Base-by-base conservation (phyloP, 2,113 vertebrate species). In the Lepidothrix coronata region DNA sequence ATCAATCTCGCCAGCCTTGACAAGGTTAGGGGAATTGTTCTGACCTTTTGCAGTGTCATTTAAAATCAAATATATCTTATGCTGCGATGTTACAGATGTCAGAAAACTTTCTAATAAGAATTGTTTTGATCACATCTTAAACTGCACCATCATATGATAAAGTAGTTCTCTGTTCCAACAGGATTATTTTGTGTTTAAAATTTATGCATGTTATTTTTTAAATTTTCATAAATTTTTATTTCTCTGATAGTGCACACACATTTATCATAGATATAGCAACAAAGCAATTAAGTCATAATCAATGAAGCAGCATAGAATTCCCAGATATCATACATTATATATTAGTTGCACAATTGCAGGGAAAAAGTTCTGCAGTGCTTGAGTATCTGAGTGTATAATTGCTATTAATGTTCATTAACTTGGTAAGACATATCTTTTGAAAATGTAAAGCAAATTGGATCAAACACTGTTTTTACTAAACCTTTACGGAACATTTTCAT, bases 1-100 rank as follows among this genome's bases (percentile, higher is more conserved):
- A 92, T 95, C 83, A 89, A 41, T 95, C 91, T 87, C 84, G 9
- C 70, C 52, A 92, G 80, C 27, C 61, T 78, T 92, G 95, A 95
- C 76, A 94, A 89, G 52, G 68, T 85, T 93, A 75, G 84, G 70
- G 44, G 41, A 81, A 91, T 87, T 85, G 73, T 92, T 92, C 89
- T 92, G 95, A 95, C 93, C 84, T 96, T 93, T 78, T 78, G 27
- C 41, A 72, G 54, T 87, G 44, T 82, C 80, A 63, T 89, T 75
- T 96, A 65, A 92, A 88, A 94, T 17, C 51, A 41, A 76, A 46
- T 83, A 30, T 37, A 33, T 90, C 72, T 86, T 21, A 67, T 71
- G 30, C 31, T 77, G 48, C 21, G 63, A 43, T 63, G 55, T 59
- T 84, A 43, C 35, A 87, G 62, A 88, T 77, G 62, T n/a, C 68